Conservation (phyloP, 2,113 vertebrate genomes). For the Cynopterus brachyotis region DNA sequence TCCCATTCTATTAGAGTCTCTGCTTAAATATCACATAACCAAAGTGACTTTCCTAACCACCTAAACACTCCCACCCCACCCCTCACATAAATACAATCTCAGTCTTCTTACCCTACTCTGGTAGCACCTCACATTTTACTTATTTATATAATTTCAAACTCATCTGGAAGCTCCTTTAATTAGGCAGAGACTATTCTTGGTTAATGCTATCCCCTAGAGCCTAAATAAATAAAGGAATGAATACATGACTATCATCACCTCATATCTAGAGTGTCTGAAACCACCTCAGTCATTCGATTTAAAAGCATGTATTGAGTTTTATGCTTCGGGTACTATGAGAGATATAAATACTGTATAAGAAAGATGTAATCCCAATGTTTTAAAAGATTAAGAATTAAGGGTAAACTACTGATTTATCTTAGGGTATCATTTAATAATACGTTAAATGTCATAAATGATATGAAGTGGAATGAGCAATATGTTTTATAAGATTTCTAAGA, state of each 20-base stretch:
- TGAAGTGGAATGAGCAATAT: background rate
- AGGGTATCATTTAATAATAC: background rate
- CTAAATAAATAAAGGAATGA: background rate
- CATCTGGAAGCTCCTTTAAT: background rate
- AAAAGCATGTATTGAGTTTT: background rate
- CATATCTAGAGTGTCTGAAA: background rate
- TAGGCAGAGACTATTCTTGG: background rate
- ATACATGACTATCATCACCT: background rate
- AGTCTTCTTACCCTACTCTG: background rate
- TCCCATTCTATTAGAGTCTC: background rate
- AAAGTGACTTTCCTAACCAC: background rate
- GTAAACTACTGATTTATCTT: background rate
- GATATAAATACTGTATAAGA: background rate
- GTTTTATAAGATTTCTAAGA: conserved; percentile 9
- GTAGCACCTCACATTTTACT: background rate
- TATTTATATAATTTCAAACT: background rate
- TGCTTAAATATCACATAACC: background rate
- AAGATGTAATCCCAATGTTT: conserved; percentile 28
- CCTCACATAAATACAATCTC: background rate
- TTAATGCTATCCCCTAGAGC: background rate
- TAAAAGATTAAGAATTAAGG: conserved; percentile 19
- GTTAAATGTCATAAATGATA: background rate
- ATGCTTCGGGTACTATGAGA: background rate
- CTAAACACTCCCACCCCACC: background rate
- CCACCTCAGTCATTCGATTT: background rate